Evolutionary conservation across 92 coral and sea anemone species (phyloP).

Genomic region (Ricordea florida): DNA sequence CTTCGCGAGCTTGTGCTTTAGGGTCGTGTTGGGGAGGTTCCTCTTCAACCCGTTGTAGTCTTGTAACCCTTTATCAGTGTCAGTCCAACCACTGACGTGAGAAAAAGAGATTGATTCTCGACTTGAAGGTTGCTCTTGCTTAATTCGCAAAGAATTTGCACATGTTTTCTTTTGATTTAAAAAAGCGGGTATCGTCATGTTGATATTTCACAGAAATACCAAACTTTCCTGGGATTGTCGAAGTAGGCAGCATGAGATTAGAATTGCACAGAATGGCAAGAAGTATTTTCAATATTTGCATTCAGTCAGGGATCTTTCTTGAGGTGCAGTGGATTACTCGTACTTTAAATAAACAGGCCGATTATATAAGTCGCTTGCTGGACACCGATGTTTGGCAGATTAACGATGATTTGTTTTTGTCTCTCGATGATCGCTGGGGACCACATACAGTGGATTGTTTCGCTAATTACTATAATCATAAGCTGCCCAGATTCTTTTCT

Average conservation of each 20-base stretch:
- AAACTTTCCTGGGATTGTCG: constrained; percentile 47
- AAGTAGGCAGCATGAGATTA: constrained; percentile 57
- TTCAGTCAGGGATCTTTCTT: constrained; percentile 5
- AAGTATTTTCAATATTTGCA: constrained; percentile 30
- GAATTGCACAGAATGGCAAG: constrained; percentile 39
- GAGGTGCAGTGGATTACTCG: constrained; percentile 50
- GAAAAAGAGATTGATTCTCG: constrained; percentile 71
- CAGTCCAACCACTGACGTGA: constrained; percentile 62
- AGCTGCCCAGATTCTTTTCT: constrained; percentile 36
- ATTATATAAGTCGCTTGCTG: constrained; percentile 39
- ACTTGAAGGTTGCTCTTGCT: constrained; percentile 66
- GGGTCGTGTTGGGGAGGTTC: constrained; percentile 21
- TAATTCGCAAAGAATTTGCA: constrained; percentile 19
- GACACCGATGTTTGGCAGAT: constrained; percentile 53
- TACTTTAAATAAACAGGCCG: constrained; percentile 20
- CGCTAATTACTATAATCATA: constrained; percentile 38
- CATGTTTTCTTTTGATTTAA: constrained; percentile 48
- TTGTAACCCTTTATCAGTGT: constrained; percentile 72
- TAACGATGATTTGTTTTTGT: background rate
- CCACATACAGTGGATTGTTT: constrained; percentile 55
- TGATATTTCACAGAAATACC: constrained; percentile 23
- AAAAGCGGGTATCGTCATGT: constrained; percentile 55
- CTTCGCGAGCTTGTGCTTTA: constrained; percentile 16
- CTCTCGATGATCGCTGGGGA: constrained; percentile 37
- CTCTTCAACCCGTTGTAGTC: constrained; percentile 22